Conservation (phyloP, 2,797 vertebrate genomes). For the Neostethus bicornis region DNA sequence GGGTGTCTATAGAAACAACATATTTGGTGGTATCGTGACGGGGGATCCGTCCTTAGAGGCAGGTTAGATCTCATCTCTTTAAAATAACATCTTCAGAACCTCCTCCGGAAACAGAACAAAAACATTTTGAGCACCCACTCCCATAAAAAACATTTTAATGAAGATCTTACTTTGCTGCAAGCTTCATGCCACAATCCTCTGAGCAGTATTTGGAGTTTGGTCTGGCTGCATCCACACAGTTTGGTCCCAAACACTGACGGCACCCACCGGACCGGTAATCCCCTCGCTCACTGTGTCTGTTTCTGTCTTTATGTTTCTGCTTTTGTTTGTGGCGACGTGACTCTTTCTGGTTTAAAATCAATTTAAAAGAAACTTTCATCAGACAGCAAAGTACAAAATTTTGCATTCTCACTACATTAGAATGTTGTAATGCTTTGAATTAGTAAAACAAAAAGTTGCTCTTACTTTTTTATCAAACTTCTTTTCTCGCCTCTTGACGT, state of each 20-base stretch:
- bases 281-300: conserved; percentile 81
- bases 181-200: conserved; percentile 93
- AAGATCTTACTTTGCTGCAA: conserved; percentile 87
- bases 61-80: no score
- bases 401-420: neutral
- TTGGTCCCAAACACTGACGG: conserved; percentile 91
- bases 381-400: neutral
- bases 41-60: no score
- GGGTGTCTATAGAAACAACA: no score
- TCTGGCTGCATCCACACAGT: conserved; percentile 83
- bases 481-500: conserved; percentile 93
- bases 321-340: conserved; percentile 92
- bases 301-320: conserved; percentile 89
- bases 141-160: neutral
- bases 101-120: no score
- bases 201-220: conserved; percentile 92
- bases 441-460: neutral
- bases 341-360: conserved; percentile 86
- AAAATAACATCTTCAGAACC: no score
- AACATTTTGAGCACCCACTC: no score
- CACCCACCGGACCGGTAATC: conserved; percentile 82
- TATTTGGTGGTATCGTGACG: no score
- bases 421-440: neutral
- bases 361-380: neutral
- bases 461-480: conserved; percentile 93